These are phyloP conservation scores for Dynastes grantii DNA, from an alignment of 2,888 invertebrate species.

Conservation along the genomic window DNA sequence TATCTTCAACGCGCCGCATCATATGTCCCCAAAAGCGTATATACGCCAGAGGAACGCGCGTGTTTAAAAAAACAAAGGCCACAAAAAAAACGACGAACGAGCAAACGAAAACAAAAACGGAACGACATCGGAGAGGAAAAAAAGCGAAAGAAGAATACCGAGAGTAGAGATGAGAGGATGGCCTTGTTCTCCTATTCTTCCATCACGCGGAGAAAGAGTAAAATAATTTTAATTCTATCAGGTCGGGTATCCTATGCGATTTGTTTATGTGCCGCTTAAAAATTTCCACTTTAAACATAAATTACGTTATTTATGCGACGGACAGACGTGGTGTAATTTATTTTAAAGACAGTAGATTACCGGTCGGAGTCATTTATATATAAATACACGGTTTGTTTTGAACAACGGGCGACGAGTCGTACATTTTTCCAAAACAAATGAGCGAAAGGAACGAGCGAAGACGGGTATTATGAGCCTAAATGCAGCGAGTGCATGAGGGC, in stretches of 20 bases:
- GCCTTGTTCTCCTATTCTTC: conserved; percentile 46
- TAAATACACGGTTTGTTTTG: conserved; percentile 49
- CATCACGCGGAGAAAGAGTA: conserved; percentile 42
- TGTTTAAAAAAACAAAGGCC: conserved; percentile 34
- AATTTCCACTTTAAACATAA: conserved; percentile 50
- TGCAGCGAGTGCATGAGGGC: conserved; percentile 10
- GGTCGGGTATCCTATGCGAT: conserved; percentile 48
- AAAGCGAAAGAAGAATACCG: conserved; percentile 36
- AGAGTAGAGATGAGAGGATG: conserved; percentile 19
- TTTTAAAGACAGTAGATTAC: conserved; percentile 54
- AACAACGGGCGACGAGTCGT: conserved; percentile 50
- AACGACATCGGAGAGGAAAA: conserved; percentile 28
- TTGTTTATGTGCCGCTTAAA: conserved; percentile 49
- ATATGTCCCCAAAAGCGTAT: conserved; percentile 30
- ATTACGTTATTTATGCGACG: conserved; percentile 52
- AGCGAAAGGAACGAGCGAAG: conserved; percentile 45
- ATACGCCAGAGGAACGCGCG: conserved; percentile 32
- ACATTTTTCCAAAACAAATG: conserved; percentile 51
- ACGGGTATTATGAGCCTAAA: conserved; percentile 47
- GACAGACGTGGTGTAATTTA: conserved; percentile 50
- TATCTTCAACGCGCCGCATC: conserved; percentile 42
- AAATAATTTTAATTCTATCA: conserved; percentile 47
- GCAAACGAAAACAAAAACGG: conserved; percentile 36
- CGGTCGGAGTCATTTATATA: conserved; percentile 51
- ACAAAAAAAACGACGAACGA: conserved; percentile 33